Percentiles rank a stretch among this genome's conserved stretches.
phyloP scores from a whole-genome alignment of 2,888 invertebrate genomes.

The Diadromus collaris region DNA sequence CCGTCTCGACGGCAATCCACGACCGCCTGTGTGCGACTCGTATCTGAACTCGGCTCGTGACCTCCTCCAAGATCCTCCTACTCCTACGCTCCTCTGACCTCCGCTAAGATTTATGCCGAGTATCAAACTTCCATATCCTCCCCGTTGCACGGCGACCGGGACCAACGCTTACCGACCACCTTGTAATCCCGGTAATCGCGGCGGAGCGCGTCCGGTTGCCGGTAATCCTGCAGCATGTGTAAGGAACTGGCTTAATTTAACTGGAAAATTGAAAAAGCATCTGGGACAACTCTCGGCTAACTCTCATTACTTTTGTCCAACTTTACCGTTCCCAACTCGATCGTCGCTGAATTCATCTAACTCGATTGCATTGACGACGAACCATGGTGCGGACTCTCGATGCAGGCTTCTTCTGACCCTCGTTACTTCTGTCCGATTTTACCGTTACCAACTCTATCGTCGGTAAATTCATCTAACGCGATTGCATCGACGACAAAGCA shows the following conservation, averaged over 20 bases:
- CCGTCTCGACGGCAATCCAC: conserved; percentile 27
- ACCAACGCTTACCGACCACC: conserved; percentile 12
- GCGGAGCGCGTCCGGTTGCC: neutral
- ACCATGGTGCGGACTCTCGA: neutral
- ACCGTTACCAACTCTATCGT: neutral
- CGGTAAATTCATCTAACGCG: neutral
- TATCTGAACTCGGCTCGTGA: conserved; percentile 45
- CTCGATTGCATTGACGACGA: neutral
- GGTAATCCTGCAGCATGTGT: conserved; percentile 3
- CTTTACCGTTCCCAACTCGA: neutral
- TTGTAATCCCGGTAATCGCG: conserved; percentile 17
- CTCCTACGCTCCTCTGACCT: conserved; percentile 31
- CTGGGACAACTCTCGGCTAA: neutral
- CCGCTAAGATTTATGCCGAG: conserved; percentile 46
- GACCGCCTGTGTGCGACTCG: conserved; percentile 34
- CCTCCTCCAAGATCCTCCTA: conserved; percentile 48
- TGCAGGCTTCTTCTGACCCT: neutral
- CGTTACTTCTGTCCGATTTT: no score
- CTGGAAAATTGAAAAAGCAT: neutral
- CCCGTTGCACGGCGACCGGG: neutral
- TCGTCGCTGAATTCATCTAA: neutral
- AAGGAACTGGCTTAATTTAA: neutral
- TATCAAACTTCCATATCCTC: conserved; percentile 46
- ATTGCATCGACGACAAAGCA: neutral
- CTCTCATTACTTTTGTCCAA: neutral